Percentiles rank a stretch among this genome's conserved stretches.
These are phyloP conservation scores for Leguminivora glycinivorella DNA, from an alignment of 1,140 invertebrate genomes.

Conservation along the genomic window DNA sequence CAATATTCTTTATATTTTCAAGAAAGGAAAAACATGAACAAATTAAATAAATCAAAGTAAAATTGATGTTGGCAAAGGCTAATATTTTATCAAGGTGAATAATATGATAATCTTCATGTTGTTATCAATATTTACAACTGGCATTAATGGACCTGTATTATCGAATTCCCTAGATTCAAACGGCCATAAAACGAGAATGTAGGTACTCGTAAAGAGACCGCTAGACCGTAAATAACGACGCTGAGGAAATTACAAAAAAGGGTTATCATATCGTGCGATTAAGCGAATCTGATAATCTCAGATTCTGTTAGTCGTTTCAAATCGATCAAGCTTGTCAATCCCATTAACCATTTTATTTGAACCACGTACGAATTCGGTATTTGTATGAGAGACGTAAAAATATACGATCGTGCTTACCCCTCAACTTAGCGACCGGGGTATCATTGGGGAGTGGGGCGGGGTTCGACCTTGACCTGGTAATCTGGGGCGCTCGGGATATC, in stretches of 20 bases:
- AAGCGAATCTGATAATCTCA: neutral
- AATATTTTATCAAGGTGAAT: too few species aligned
- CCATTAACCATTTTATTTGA: constrained; percentile 24
- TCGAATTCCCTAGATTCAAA: neutral
- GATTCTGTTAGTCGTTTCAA: neutral
- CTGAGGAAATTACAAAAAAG: neutral
- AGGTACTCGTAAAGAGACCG: neutral
- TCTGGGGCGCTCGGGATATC: constrained; percentile 33
- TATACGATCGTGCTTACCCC: constrained; percentile 36
- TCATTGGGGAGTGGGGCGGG: constrained; percentile 4
- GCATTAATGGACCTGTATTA: too few species aligned
- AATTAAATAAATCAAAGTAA: too few species aligned
- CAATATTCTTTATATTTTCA: too few species aligned
- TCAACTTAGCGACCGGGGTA: constrained; percentile 37
- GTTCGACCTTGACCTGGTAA: constrained; percentile 38
- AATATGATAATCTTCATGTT: too few species aligned
- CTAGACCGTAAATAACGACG: neutral
- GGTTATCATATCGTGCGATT: neutral
- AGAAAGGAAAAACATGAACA: too few species aligned
- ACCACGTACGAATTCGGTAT: constrained; percentile 26
- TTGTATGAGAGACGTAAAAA: constrained; percentile 35
- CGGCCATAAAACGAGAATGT: neutral
- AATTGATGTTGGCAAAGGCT: too few species aligned
- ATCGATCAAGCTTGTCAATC: neutral
- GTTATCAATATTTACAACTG: too few species aligned